phyloP scores from a whole-genome alignment of 2,113 vertebrate genomes.

The Arenaria interpres region DNA sequence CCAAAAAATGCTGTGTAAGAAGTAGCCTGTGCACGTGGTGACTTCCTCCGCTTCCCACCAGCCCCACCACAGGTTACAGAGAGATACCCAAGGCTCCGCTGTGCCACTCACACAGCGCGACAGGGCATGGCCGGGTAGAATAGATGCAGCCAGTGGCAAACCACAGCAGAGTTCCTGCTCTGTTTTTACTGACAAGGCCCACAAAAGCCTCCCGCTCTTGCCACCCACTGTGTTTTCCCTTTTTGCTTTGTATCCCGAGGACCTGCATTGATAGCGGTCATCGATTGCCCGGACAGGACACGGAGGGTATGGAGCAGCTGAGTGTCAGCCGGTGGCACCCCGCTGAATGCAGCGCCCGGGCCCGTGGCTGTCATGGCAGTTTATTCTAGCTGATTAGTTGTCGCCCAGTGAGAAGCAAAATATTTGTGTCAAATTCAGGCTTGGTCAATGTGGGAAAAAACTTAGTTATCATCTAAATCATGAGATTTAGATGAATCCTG shows the following conservation, averaged over 20 bases:
- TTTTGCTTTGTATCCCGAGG: conserved; percentile 33
- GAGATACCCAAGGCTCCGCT: rapidly evolving
- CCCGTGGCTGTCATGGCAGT: background rate
- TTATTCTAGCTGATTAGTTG: background rate
- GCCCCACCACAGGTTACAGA: background rate
- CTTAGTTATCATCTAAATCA: background rate
- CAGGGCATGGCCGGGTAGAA: background rate
- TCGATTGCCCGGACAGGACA: background rate
- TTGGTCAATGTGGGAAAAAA: background rate
- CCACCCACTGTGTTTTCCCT: conserved; percentile 17
- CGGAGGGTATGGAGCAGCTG: background rate
- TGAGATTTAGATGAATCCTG: too few relatives aligned
- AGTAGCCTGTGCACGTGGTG: background rate
- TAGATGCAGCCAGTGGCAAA: background rate
- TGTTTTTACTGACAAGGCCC: background rate
- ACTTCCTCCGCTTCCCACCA: background rate
- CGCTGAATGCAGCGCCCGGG: background rate
- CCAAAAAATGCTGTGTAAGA: background rate
- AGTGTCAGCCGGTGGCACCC: background rate
- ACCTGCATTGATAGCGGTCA: background rate
- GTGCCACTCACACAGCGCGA: rapidly evolving
- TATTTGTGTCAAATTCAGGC: background rate
- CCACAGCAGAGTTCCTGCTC: background rate
- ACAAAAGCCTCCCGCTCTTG: background rate
- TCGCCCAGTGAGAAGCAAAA: background rate